Conservation (phyloP, 2,888 invertebrate species). For the Emesis furor region DNA sequence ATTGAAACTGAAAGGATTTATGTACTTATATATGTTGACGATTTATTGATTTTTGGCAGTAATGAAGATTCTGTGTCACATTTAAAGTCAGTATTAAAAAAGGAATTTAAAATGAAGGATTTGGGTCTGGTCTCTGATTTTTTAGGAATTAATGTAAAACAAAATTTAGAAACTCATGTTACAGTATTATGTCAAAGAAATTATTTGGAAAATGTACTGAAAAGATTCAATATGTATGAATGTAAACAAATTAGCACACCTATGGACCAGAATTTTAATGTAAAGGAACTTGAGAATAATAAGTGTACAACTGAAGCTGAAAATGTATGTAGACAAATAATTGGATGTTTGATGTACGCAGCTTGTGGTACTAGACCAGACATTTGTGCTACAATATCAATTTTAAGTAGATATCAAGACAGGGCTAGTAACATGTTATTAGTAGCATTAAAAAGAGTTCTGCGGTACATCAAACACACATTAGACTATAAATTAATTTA, state of each 20-base stretch:
- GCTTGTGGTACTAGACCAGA: slow-evolving; percentile 68
- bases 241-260: slow-evolving; percentile 61
- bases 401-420: slow-evolving; percentile 56
- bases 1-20: slow-evolving; percentile 44
- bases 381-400: slow-evolving; percentile 53
- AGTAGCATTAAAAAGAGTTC: slow-evolving; percentile 45
- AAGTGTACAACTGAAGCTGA: slow-evolving; percentile 36
- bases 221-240: slow-evolving; percentile 63
- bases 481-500: slow-evolving; percentile 58
- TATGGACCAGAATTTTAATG: slow-evolving; percentile 65
- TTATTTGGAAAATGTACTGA: slow-evolving; percentile 57
- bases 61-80: slow-evolving; percentile 23
- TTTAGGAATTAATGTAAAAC: slow-evolving; percentile 60
- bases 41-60: slow-evolving; percentile 52
- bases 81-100: slow-evolving; percentile 36
- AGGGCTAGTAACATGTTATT: slow-evolving; percentile 46
- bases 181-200: slow-evolving; percentile 54
- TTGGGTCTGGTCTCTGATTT: slow-evolving; percentile 55
- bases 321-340: slow-evolving; percentile 61
- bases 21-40: slow-evolving; percentile 50
- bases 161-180: slow-evolving; percentile 46
- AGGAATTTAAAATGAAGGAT: slow-evolving; percentile 68
- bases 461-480: slow-evolving; percentile 53
- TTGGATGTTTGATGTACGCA: slow-evolving; percentile 66
- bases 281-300: slow-evolving; percentile 42